Conservation (phyloP, 2,888 invertebrate species). For the Callimorpha dominula region DNA sequence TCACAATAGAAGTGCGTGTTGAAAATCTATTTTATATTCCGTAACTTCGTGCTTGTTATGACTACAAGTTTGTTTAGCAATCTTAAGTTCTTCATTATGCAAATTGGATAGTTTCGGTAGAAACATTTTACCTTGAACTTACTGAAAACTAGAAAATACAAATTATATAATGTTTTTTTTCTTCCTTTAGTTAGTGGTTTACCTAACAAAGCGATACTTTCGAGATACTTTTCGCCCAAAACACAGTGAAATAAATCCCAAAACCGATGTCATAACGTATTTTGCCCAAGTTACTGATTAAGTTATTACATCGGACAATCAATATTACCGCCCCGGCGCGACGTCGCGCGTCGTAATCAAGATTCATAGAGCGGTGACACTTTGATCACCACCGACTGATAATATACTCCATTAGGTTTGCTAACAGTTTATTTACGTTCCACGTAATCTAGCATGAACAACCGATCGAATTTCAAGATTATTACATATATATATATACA, state of each 20-base stretch:
- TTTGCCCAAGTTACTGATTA: neutral
- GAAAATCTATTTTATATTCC: constrained; percentile 51
- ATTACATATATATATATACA: constrained; percentile 6
- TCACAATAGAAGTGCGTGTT: constrained; percentile 54
- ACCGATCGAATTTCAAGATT: constrained; percentile 33
- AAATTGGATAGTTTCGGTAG: constrained; percentile 7
- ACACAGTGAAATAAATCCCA: constrained; percentile 10
- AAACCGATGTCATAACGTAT: constrained; percentile 4
- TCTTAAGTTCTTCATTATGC: constrained; percentile 17
- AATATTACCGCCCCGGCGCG: constrained; percentile 22
- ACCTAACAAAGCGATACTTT: constrained; percentile 1
- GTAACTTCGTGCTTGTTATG: constrained; percentile 28
- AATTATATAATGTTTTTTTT: neutral
- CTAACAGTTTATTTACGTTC: constrained; percentile 43
- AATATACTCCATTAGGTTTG: constrained; percentile 25
- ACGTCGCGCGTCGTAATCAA: constrained; percentile 46
- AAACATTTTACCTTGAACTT: neutral
- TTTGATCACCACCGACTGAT: constrained; percentile 36
- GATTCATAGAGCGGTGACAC: constrained; percentile 31
- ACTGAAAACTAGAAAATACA: neutral
- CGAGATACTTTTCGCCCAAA: constrained; percentile 5
- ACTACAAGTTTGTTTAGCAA: constrained; percentile 12
- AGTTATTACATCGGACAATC: constrained; percentile 7
- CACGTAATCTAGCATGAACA: constrained; percentile 28
- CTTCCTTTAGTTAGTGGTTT: neutral